Evolutionary conservation across 2,113 vertebrate species (phyloP).

Genomic region (Clarias magur): DNA sequence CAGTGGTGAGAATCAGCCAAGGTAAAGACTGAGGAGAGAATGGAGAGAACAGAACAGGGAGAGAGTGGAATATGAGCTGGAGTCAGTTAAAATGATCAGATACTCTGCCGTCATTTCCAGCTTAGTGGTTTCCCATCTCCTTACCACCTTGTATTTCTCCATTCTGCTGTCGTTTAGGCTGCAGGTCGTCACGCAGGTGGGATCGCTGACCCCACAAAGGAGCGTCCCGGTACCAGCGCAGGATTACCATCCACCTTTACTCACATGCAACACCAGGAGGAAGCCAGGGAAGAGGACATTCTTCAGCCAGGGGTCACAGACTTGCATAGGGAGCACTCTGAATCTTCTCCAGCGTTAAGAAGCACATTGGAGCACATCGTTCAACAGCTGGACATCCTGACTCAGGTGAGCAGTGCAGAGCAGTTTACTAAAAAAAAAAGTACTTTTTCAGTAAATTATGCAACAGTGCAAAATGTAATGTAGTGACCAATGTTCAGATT

Average conservation of each 20-base stretch:
- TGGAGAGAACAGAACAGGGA: background rate
- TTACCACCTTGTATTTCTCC: background rate
- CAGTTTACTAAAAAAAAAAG: background rate
- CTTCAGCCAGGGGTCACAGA: slow-evolving; percentile 38
- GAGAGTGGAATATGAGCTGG: background rate
- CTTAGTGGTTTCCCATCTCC: background rate
- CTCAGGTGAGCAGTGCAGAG: slow-evolving; percentile 74
- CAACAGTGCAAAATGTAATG: background rate
- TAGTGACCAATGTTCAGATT: background rate
- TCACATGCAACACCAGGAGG: slow-evolving; percentile 33
- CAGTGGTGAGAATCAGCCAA: background rate
- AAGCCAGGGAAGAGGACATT: slow-evolving; percentile 58
- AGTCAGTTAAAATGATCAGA: background rate
- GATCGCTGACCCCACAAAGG: background rate
- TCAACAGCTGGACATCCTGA: slow-evolving; percentile 85
- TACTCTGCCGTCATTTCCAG: background rate
- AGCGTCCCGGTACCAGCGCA: background rate
- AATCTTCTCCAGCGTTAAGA: slow-evolving; percentile 66
- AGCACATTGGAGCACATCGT: slow-evolving; percentile 82
- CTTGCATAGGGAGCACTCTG: slow-evolving; percentile 60
- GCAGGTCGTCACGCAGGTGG: background rate
- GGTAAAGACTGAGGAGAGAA: background rate
- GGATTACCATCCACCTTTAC: slow-evolving; percentile 30
- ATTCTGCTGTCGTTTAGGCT: slow-evolving; percentile 21
- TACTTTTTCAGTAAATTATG: background rate